Conservation (phyloP, 2,113 vertebrate species). For the Choloepus hoffmanni region DNA sequence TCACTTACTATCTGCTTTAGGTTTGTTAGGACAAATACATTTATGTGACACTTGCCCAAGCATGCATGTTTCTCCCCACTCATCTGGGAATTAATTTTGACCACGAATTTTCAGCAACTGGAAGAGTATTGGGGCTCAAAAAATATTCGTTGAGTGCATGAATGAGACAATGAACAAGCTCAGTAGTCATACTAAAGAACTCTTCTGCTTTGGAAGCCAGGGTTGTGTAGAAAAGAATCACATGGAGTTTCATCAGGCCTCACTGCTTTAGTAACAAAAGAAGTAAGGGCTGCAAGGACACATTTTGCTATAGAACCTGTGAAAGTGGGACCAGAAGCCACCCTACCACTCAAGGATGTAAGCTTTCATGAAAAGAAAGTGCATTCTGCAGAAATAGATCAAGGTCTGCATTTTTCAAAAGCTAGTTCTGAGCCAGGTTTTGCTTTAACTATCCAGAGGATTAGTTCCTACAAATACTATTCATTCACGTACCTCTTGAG, state of each 20-base stretch:
- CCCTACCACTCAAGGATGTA: background rate
- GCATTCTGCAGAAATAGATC: background rate
- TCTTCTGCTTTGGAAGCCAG: background rate
- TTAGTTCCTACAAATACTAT: background rate
- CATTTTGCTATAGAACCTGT: background rate
- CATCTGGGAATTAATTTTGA: background rate
- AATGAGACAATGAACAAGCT: background rate
- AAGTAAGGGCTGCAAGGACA: background rate
- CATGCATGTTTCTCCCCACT: background rate
- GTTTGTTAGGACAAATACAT: too few relatives aligned
- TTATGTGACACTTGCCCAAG: background rate
- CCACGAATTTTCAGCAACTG: background rate
- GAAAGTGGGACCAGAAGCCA: background rate
- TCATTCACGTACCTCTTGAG: background rate
- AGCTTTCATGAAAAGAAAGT: background rate
- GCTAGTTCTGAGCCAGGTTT: background rate
- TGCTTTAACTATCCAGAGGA: conserved; percentile 12
- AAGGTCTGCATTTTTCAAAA: background rate
- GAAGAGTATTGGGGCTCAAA: background rate
- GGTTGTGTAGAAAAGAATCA: background rate
- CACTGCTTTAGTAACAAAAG: background rate
- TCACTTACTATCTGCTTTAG: too few relatives aligned
- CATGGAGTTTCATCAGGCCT: accelerated
- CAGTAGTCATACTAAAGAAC: background rate
- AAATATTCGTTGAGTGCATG: background rate